These are phyloP conservation scores for Hippocampus kuda DNA, from an alignment of 2,797 vertebrate species.

Conservation along the genomic window DNA sequence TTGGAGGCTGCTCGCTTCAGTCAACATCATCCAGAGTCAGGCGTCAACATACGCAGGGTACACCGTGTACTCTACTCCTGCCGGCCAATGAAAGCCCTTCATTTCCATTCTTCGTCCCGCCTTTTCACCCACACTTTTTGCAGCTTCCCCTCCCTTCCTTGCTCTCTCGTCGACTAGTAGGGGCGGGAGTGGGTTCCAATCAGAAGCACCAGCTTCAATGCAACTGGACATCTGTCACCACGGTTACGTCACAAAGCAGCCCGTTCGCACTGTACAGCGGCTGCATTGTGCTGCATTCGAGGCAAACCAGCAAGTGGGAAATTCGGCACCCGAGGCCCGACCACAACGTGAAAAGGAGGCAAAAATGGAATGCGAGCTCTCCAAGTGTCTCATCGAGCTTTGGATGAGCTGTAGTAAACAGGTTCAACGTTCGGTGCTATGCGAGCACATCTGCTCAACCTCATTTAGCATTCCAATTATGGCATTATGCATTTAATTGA, in stretches of 20 bases:
- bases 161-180: not conserved
- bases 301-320: not conserved
- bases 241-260: not conserved
- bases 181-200: not conserved
- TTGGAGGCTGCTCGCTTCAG: not conserved
- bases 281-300: not conserved
- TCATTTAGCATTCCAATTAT: not conserved
- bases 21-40: not conserved
- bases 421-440: not conserved
- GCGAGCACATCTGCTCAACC: not conserved
- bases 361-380: no score
- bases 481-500: not conserved
- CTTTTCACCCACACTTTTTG: not conserved
- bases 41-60: conserved; percentile 14
- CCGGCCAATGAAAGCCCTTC: conserved; percentile 44
- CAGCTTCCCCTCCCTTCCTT: not conserved
- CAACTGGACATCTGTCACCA: not conserved
- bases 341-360: no score
- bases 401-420: no score
- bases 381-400: no score
- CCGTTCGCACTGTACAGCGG: not conserved
- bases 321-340: not conserved
- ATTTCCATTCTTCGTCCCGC: conserved; percentile 16
- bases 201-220: not conserved
- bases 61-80: conserved; percentile 26